Conservation (phyloP, 2,113 vertebrate species). For the Bagarius yarrelli region DNA sequence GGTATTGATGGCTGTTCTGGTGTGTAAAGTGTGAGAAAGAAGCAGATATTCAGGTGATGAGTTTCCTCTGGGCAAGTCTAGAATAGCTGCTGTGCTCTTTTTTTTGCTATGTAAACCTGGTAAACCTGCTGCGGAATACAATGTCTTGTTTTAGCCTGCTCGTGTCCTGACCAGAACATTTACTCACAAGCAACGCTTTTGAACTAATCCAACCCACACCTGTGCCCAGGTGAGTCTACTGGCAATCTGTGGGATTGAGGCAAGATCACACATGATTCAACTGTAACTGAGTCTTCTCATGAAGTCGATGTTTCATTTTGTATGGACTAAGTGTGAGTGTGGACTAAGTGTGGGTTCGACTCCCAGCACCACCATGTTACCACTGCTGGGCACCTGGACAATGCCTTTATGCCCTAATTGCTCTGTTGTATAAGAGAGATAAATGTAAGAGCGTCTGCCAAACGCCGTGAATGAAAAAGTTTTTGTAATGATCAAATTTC, state of each 20-base stretch:
- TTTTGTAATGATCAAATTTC: not conserved
- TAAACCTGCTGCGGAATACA: not conserved
- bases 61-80: constrained; percentile 1
- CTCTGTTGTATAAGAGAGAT: too few relatives aligned
- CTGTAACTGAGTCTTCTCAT: not conserved
- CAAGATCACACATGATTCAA: constrained; percentile 4
- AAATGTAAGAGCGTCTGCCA: too few relatives aligned
- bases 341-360: too few relatives aligned
- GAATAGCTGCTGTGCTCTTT: not conserved
- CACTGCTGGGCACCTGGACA: too few relatives aligned
- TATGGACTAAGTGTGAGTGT: too few relatives aligned
- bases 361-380: too few relatives aligned
- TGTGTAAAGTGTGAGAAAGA: not conserved
- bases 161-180: not conserved
- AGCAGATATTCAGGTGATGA: not conserved
- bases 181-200: not conserved
- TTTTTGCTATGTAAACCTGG: not conserved
- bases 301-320: not conserved
- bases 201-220: not conserved
- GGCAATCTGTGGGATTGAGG: not conserved
- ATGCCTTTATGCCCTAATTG: too few relatives aligned
- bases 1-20: not conserved
- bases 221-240: not conserved
- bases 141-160: not conserved
- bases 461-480: too few relatives aligned